phyloP scores from a whole-genome alignment of 1,140 invertebrate genomes.

The Penaeus japonicus region DNA sequence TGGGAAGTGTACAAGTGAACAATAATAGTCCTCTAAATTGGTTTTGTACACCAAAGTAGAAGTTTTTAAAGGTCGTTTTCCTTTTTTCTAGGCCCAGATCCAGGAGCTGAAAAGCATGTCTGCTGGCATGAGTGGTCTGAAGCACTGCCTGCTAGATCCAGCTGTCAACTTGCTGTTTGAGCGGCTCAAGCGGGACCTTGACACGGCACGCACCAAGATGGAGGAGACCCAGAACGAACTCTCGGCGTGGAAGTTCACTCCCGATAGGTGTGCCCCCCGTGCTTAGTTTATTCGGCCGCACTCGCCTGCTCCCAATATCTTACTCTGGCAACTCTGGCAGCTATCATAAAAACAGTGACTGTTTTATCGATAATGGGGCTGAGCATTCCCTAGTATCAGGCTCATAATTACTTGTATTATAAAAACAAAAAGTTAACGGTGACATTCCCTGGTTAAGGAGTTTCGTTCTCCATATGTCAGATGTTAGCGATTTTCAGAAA shows the following conservation, averaged over 20 bases:
- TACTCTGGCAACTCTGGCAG: conserved; percentile 47
- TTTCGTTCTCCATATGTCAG: background rate
- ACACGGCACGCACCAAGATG: conserved; percentile 85
- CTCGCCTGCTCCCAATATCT: conserved; percentile 48
- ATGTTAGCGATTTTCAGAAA: conserved; percentile 42
- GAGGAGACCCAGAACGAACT: conserved; percentile 98
- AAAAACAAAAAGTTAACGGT: conserved; percentile 25
- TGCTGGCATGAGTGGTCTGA: conserved; percentile 79
- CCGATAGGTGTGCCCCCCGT: conserved; percentile 79
- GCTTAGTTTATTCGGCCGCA: conserved; percentile 54
- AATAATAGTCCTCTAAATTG: too few species aligned
- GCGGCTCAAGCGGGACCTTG: conserved; percentile 88
- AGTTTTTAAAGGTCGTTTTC: too few species aligned
- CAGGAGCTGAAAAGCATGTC: conserved; percentile 84
- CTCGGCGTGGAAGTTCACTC: conserved; percentile 98
- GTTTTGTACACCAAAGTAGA: too few species aligned
- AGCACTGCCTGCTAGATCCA: conserved; percentile 89
- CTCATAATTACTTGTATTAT: conserved; percentile 13
- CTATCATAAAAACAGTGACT: conserved; percentile 54
- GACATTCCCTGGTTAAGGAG: conserved; percentile 38
- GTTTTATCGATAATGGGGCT: conserved; percentile 45
- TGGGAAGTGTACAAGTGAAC: too few species aligned
- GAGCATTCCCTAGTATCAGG: conserved; percentile 28
- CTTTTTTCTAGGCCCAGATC: conserved; percentile 81
- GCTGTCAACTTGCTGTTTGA: conserved; percentile 95